Base-by-base conservation (phyloP, 1,140 invertebrate genomes). In the Leptopilina boulardi region DNA sequence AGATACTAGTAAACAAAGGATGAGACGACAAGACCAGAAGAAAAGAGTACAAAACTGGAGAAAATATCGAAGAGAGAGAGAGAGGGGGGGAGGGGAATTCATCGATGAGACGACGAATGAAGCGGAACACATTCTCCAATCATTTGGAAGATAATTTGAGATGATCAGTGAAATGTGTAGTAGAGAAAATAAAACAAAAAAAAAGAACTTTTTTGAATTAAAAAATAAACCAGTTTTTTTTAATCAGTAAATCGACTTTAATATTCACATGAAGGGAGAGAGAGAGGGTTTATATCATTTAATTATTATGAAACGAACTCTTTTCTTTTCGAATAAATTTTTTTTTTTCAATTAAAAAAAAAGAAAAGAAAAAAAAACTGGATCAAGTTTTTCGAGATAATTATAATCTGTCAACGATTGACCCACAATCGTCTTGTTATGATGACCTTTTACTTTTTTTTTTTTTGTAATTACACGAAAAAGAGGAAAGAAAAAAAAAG, bases 321-420 rank as follows among this genome's bases (percentile, higher is more conserved):
- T 44, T 5, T 10, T 10, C 15, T 44, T 44, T 44, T 44, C 15
- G 2, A 44, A 44, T 15, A n/a, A 15, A 44, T 1, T 44, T 44
- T 44, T 44, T 44, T 44, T 15, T 44, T 44, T 44, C 15, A 15
- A 15, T 18, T 18, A n/a, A 47, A 47, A 51, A 18, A 51, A 51
- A 51, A 18, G 15, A 51, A 51, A 51, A 18, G 15, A n/a, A 47
- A 47, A 51, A 18, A 51, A 51, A 51, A 18, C 13, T 51, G 18
- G 47, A 51, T 51, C 47, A 51, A 51, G 47, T 51, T 51, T 38
- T 51, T 51, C 13, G n/a, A 18, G 47, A 51, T 51, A 51, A 51
- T 51, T 51, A 51, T 51, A 51, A 18, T 3, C 47, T 51, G 44
- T n/a, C 15, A n/a, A 47, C 11, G 44, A 47, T 47, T 47, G 44